A percentile compares a stretch with the other conserved stretches of the same genome.
Evolutionary conservation across 2,113 vertebrate genomes (phyloP).

Genomic region (Ammospiza nelsoni): DNA sequence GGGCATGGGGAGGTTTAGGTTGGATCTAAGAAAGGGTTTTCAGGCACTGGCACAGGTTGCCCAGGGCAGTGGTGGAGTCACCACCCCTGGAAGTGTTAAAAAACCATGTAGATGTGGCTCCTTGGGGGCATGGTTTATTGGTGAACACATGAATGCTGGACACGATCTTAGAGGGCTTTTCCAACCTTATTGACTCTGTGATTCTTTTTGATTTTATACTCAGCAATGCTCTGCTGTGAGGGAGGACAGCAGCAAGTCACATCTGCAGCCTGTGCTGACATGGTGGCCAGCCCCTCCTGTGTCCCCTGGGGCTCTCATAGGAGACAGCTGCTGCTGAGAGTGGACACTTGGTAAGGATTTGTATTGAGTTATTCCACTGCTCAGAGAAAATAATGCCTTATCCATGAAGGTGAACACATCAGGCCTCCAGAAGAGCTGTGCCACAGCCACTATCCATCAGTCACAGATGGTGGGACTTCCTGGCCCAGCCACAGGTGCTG

Average conservation of each 20-base stretch:
- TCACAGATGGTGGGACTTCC: background rate
- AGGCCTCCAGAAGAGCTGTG: background rate
- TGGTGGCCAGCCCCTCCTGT: background rate
- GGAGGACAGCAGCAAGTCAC: background rate
- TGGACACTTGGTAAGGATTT: background rate
- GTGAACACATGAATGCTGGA: background rate
- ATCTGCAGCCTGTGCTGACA: background rate
- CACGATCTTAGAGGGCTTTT: background rate
- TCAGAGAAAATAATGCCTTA: background rate
- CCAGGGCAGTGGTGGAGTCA: background rate
- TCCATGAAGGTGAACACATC: background rate
- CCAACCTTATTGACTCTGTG: background rate
- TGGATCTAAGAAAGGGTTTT: background rate
- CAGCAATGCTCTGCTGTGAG: background rate
- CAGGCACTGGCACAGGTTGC: background rate
- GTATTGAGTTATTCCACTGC: background rate
- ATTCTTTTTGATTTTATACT: background rate
- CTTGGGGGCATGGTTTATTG: background rate
- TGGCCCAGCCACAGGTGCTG: background rate
- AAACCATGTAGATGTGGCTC: background rate
- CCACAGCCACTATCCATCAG: background rate
- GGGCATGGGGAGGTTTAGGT: background rate
- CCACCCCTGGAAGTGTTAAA: background rate
- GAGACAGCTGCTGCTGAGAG: background rate
- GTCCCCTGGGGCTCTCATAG: fast-evolving